A percentile compares a stretch with the other conserved stretches of the same genome.
Conservation (phyloP, 2,113 vertebrate species). For the Bubo bubo region DNA sequence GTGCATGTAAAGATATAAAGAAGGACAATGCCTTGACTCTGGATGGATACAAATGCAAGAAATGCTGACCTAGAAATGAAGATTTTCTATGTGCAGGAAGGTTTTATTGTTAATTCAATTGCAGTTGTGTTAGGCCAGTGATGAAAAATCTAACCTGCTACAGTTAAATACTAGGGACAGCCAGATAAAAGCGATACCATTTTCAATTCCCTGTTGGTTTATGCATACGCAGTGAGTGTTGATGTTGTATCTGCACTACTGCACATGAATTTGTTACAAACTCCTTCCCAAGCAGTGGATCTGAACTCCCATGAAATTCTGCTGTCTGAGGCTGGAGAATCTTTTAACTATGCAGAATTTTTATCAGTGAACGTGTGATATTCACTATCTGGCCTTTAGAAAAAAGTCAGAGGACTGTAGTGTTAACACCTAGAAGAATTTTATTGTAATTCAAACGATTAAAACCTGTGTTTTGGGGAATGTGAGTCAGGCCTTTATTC, state of each 20-base stretch:
- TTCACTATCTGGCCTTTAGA: background rate
- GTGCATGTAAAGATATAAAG: background rate
- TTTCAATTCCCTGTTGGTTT: background rate
- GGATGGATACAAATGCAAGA: background rate
- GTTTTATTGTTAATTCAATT: background rate
- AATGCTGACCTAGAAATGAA: background rate
- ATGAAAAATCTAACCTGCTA: background rate
- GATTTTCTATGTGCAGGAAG: background rate
- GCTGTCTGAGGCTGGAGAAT: background rate
- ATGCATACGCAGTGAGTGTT: rapidly evolving
- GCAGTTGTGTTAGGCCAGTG: background rate
- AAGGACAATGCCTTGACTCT: background rate
- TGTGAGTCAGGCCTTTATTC: background rate
- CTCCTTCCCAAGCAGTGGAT: background rate
- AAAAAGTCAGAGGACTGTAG: background rate
- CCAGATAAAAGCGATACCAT: background rate
- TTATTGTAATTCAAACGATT: background rate
- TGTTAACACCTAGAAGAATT: background rate
- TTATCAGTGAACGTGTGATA: background rate
- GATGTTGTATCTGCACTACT: background rate
- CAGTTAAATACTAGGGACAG: background rate
- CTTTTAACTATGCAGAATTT: background rate
- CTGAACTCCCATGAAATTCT: background rate
- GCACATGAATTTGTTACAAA: background rate
- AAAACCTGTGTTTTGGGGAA: background rate